Percentiles rank a stretch among this genome's conserved stretches.
phyloP scores from a whole-genome alignment of 1,140 invertebrate species.

The Nixonia krombeini region DNA sequence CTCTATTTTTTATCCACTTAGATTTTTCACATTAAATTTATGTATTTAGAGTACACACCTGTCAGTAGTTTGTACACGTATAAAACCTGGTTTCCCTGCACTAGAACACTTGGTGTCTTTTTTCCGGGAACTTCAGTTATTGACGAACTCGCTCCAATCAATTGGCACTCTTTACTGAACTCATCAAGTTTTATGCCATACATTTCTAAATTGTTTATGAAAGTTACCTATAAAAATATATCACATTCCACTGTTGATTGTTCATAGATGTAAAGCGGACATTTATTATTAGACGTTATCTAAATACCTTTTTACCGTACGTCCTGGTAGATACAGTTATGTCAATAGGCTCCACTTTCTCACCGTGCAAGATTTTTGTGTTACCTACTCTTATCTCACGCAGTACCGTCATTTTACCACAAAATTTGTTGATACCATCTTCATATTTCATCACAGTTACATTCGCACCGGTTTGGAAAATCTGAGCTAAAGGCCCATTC shows the following conservation, averaged over 20 bases:
- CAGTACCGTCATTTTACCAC: slow-evolving; percentile 82
- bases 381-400: slow-evolving; percentile 78
- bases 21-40: too few species aligned
- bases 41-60: slow-evolving; percentile 73
- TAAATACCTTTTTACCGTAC: slow-evolving; percentile 93
- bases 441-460: slow-evolving; percentile 77
- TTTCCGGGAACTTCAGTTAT: slow-evolving; percentile 82
- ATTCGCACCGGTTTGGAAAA: slow-evolving; percentile 66
- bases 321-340: slow-evolving; percentile 83
- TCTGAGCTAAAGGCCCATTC: slow-evolving; percentile 69
- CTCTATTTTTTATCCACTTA: neutral
- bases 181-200: slow-evolving; percentile 86
- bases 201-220: slow-evolving; percentile 88
- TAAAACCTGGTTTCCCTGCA: slow-evolving; percentile 92
- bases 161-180: slow-evolving; percentile 88
- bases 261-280: neutral
- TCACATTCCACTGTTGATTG: too few species aligned
- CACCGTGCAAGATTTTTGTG: slow-evolving; percentile 76
- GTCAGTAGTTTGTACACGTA: slow-evolving; percentile 82
- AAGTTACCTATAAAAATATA: slow-evolving; percentile 77
- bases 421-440: slow-evolving; percentile 79
- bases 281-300: too few species aligned
- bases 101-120: slow-evolving; percentile 83
- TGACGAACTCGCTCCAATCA: slow-evolving; percentile 88
- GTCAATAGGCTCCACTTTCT: slow-evolving; percentile 84